Conservation (phyloP, 2,888 invertebrate species). For the Ennomos quercinarius region DNA sequence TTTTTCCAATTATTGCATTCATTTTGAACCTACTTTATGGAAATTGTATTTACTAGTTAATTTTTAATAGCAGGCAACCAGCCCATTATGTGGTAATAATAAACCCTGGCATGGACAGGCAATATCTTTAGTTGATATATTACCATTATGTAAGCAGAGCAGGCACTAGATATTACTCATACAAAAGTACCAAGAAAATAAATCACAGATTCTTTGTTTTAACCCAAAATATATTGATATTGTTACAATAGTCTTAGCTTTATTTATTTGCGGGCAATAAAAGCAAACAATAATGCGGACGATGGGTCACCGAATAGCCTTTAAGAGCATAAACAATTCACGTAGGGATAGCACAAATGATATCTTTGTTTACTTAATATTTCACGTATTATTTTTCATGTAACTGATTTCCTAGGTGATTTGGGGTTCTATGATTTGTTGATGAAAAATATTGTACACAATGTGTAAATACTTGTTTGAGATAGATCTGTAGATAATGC, state of each 20-base stretch:
- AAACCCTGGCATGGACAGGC: no score
- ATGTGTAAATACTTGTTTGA: no score
- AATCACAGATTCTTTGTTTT: slow-evolving; percentile 22
- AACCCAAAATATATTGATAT: slow-evolving; percentile 46
- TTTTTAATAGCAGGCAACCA: no score
- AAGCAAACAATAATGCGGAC: slow-evolving; percentile 45
- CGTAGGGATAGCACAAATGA: slow-evolving; percentile 28
- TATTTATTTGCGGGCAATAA: slow-evolving; percentile 43
- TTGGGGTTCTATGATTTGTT: slow-evolving; percentile 35
- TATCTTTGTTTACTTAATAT: slow-evolving; percentile 40
- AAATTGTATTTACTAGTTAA: no score
- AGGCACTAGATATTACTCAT: not conserved
- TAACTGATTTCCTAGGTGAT: slow-evolving; percentile 31
- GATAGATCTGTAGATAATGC: no score
- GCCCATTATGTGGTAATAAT: no score
- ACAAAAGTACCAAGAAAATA: slow-evolving; percentile 18
- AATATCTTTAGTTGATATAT: no score
- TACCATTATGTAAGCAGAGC: no score
- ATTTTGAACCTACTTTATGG: no score
- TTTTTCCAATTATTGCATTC: no score
- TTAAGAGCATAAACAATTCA: slow-evolving; percentile 38
- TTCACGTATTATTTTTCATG: slow-evolving; percentile 27
- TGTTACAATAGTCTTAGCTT: slow-evolving; percentile 50
- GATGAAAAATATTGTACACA: not conserved
- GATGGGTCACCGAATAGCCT: slow-evolving; percentile 42